Conservation (phyloP, 2,113 vertebrate species). For the Tauraco erythrolophus region DNA sequence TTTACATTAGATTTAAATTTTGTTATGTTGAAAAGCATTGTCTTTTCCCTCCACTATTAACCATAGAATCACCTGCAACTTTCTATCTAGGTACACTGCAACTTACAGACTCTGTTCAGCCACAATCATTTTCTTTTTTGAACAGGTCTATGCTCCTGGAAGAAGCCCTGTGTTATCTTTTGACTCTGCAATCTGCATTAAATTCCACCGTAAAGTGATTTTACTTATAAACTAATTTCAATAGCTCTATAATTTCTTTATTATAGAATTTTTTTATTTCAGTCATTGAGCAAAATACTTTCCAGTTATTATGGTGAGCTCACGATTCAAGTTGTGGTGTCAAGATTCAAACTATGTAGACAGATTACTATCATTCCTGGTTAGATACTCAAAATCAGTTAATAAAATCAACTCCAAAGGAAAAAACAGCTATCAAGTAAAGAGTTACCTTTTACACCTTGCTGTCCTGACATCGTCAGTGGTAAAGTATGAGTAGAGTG, state of each 20-base stretch:
- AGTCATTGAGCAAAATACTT: not conserved
- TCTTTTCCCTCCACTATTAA: not conserved
- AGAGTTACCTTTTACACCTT: constrained; percentile 86
- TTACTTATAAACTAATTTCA: not conserved
- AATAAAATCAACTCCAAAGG: not conserved
- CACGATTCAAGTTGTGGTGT: not conserved
- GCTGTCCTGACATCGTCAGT: constrained; percentile 90
- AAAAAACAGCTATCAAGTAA: not conserved
- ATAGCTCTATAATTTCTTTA: not conserved
- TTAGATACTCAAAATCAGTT: not conserved
- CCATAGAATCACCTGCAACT: not conserved
- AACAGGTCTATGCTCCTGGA: not conserved
- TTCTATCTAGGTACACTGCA: not conserved
- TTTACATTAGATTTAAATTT: not conserved
- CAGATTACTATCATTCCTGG: not conserved
- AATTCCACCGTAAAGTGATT: not conserved
- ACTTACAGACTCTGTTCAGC: not conserved
- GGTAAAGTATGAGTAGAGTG: constrained; percentile 97
- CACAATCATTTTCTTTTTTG: not conserved
- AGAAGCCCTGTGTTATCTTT: not conserved
- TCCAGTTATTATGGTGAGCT: not conserved
- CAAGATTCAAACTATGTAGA: not conserved
- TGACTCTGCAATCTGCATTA: not conserved
- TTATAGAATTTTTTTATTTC: too few species aligned
- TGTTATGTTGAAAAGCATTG: not conserved